Conservation (phyloP, 2,797 vertebrate genomes). For the Syndactyla subalaris region DNA sequence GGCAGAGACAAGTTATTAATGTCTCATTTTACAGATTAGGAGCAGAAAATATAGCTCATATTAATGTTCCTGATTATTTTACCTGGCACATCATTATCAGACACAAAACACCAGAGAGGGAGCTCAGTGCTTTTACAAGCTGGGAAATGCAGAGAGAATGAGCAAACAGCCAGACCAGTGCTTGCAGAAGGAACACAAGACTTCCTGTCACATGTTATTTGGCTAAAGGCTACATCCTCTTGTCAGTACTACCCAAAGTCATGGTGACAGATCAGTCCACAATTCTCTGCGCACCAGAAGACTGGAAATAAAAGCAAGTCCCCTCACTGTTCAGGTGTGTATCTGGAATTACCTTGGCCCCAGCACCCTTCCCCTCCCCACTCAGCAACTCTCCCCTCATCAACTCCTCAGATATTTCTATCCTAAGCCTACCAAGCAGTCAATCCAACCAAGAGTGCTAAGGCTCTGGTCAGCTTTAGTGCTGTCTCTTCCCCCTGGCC, state of each 20-base stretch:
- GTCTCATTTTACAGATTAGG: neutral
- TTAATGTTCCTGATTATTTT: neutral
- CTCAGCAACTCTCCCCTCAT: neutral
- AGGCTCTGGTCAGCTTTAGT: neutral
- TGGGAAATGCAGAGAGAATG: neutral
- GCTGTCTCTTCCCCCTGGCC: rapidly evolving
- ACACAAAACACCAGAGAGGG: neutral
- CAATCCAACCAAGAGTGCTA: neutral
- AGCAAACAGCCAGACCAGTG: rapidly evolving
- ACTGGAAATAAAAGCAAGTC: neutral
- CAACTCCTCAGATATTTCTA: neutral
- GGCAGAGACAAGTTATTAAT: neutral
- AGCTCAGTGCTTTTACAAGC: neutral
- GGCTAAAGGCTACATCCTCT: neutral
- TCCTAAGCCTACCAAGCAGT: neutral
- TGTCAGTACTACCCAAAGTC: neutral
- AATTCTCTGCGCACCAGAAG: neutral
- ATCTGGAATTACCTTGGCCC: neutral
- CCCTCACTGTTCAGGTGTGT: neutral
- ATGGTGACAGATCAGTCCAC: neutral
- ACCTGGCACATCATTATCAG: rapidly evolving
- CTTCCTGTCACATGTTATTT: neutral
- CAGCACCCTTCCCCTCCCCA: neutral
- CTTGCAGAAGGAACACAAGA: neutral
- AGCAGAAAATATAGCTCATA: neutral